Percentiles rank a stretch among this genome's conserved stretches.
Conservation (phyloP, 1,140 invertebrate genomes). For the Anadara kagoshimensis region DNA sequence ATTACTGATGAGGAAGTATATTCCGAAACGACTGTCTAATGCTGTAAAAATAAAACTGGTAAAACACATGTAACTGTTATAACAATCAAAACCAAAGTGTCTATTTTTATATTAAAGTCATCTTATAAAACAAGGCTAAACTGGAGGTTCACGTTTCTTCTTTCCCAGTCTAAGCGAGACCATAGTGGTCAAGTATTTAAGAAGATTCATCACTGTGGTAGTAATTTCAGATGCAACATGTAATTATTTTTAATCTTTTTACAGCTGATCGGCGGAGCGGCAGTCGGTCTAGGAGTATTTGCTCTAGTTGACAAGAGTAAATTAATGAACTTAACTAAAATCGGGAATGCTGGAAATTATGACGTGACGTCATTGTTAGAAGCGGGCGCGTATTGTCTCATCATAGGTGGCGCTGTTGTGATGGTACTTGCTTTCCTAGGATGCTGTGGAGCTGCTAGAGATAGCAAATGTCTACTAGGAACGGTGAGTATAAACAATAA, state of each 20-base stretch:
- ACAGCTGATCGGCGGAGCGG: slow-evolving; percentile 81
- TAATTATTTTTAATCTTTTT: slow-evolving; percentile 65
- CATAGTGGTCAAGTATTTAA: too few species aligned
- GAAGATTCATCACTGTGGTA: too few species aligned
- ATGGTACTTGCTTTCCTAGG: slow-evolving; percentile 90
- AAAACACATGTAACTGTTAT: too few species aligned
- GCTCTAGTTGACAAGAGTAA: slow-evolving; percentile 81
- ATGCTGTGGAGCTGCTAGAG: slow-evolving; percentile 89
- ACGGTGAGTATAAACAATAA: slow-evolving; percentile 75
- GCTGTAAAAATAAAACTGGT: too few species aligned
- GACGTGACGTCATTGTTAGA: slow-evolving; percentile 42
- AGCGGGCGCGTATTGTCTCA: slow-evolving; percentile 75
- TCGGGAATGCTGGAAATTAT: slow-evolving; percentile 73
- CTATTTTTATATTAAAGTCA: too few species aligned
- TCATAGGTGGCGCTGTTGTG: slow-evolving; percentile 85
- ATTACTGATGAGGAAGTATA: too few species aligned
- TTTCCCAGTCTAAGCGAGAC: too few species aligned
- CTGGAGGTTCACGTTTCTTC: too few species aligned
- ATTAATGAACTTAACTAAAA: slow-evolving; percentile 80
- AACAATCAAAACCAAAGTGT: too few species aligned
- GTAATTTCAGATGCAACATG: too few species aligned
- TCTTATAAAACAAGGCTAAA: too few species aligned
- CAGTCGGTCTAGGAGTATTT: slow-evolving; percentile 83
- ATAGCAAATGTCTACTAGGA: slow-evolving; percentile 87
- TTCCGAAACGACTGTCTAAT: too few species aligned